phyloP scores from a whole-genome alignment of 2,888 invertebrate species.

The Melitaea athalia region DNA sequence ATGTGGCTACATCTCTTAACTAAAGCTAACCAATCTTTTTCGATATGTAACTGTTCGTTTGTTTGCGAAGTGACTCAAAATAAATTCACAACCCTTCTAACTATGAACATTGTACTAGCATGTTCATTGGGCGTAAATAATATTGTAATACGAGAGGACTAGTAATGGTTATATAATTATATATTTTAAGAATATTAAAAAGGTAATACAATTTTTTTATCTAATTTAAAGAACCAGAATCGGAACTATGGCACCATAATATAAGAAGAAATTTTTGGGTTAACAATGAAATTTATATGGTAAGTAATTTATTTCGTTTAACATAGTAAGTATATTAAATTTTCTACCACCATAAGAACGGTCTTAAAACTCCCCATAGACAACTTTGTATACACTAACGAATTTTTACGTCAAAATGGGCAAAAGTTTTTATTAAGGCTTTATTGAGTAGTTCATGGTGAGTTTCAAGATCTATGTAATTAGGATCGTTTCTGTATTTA shows the following conservation, averaged over 20 bases:
- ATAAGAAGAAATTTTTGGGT: conserved; percentile 18
- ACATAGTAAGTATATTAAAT: conserved; percentile 30
- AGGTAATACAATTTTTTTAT: conserved; percentile 15
- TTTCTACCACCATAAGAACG: conserved; percentile 12
- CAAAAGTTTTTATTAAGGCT: neutral
- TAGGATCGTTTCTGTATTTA: conserved; percentile 11
- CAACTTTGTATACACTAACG: conserved; percentile 2
- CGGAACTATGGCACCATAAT: conserved; percentile 36
- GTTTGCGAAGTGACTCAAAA: conserved; percentile 50
- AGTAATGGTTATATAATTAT: conserved; percentile 28
- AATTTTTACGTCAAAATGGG: neutral
- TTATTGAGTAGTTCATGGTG: neutral
- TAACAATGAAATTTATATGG: conserved; percentile 20
- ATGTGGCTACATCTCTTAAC: conserved; percentile 39
- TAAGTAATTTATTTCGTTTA: conserved; percentile 21
- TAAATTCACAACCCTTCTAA: conserved; percentile 66
- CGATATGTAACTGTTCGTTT: conserved; percentile 67
- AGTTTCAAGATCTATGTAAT: neutral
- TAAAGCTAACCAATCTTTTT: conserved; percentile 59
- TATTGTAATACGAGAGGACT: conserved; percentile 32
- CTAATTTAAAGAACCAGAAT: conserved; percentile 29
- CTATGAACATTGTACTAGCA: conserved; percentile 48
- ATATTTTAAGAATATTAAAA: conserved; percentile 6
- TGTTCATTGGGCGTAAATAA: conserved; percentile 41
- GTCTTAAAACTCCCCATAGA: conserved; percentile 16